These are phyloP conservation scores for Solenopsis invicta DNA, from an alignment of 1,140 invertebrate species.

Conservation along the genomic window DNA sequence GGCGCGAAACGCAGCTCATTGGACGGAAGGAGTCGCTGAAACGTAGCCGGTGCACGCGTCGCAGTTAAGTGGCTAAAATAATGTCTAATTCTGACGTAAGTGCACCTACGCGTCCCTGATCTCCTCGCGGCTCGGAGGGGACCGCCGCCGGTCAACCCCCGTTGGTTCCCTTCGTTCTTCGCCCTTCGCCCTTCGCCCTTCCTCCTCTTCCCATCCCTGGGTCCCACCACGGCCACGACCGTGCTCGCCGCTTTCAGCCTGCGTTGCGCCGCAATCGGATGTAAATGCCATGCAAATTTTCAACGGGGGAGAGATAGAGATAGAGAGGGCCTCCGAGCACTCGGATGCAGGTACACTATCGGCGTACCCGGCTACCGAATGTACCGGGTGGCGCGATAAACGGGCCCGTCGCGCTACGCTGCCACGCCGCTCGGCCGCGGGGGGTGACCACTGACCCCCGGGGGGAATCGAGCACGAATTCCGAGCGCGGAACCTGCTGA, in stretches of 20 bases:
- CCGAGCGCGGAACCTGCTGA: conserved; percentile 64
- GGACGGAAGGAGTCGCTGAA: conserved; percentile 49
- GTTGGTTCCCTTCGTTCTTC: not conserved
- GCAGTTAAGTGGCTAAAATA: conserved; percentile 57
- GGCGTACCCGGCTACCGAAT: conserved; percentile 69
- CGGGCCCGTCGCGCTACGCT: no score
- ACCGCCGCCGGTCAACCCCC: conserved; percentile 19
- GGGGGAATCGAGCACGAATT: conserved; percentile 60
- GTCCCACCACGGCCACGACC: conserved; percentile 46
- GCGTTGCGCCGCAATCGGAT: conserved; percentile 79
- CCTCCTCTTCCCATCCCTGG: not conserved
- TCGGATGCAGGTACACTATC: conserved; percentile 55
- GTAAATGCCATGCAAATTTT: conserved; percentile 82
- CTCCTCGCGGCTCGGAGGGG: conserved; percentile 24
- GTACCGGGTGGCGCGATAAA: conserved; percentile 75
- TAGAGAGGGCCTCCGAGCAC: conserved; percentile 55
- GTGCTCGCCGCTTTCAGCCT: conserved; percentile 68
- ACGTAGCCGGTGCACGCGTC: conserved; percentile 53
- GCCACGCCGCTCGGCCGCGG: not conserved
- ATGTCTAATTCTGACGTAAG: conserved; percentile 59
- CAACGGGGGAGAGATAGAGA: conserved; percentile 57
- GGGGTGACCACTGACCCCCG: conserved; percentile 37
- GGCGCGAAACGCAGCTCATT: conserved; percentile 50
- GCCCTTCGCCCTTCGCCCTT: not conserved
- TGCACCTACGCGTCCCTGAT: conserved; percentile 59